phyloP scores from a whole-genome alignment of 1,140 invertebrate species.

The Drosophila novamexicana region DNA sequence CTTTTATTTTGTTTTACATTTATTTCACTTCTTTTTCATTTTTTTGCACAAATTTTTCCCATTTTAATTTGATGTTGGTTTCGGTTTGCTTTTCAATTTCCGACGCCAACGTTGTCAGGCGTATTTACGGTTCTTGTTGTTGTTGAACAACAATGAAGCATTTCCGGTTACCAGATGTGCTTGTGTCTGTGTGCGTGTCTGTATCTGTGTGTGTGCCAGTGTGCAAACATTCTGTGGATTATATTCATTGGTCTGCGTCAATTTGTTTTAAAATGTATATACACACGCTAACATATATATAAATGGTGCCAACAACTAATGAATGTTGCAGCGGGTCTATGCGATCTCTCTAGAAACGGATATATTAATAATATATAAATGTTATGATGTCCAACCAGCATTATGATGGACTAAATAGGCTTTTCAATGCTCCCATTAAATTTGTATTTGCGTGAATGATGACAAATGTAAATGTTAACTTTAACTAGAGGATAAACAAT shows the following conservation, averaged over 20 bases:
- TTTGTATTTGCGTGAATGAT: neutral
- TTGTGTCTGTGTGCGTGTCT: slow-evolving; percentile 8
- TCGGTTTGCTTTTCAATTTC: slow-evolving; percentile 82
- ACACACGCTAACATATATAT: slow-evolving; percentile 8
- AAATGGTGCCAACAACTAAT: slow-evolving; percentile 24
- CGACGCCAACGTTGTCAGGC: slow-evolving; percentile 57
- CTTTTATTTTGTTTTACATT: slow-evolving; percentile 52
- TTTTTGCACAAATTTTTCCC: slow-evolving; percentile 62
- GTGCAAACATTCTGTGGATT: slow-evolving; percentile 50
- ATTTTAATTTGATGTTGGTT: slow-evolving; percentile 72
- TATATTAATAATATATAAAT: slow-evolving; percentile 53
- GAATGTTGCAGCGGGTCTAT: slow-evolving; percentile 31
- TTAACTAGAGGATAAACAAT: neutral
- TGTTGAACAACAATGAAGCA: slow-evolving; percentile 69
- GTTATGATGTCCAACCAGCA: slow-evolving; percentile 16
- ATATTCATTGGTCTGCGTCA: slow-evolving; percentile 77
- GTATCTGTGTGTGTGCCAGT: slow-evolving; percentile 23
- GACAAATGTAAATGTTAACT: neutral
- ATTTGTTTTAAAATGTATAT: slow-evolving; percentile 73
- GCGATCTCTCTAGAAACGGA: slow-evolving; percentile 40
- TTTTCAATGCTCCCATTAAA: neutral
- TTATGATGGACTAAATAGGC: neutral
- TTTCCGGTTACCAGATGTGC: slow-evolving; percentile 56
- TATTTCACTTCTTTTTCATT: slow-evolving; percentile 8
- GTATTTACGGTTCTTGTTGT: slow-evolving; percentile 19